Evolutionary conservation across 2,113 vertebrate genomes (phyloP).

Genomic region (Regulus satrapa): DNA sequence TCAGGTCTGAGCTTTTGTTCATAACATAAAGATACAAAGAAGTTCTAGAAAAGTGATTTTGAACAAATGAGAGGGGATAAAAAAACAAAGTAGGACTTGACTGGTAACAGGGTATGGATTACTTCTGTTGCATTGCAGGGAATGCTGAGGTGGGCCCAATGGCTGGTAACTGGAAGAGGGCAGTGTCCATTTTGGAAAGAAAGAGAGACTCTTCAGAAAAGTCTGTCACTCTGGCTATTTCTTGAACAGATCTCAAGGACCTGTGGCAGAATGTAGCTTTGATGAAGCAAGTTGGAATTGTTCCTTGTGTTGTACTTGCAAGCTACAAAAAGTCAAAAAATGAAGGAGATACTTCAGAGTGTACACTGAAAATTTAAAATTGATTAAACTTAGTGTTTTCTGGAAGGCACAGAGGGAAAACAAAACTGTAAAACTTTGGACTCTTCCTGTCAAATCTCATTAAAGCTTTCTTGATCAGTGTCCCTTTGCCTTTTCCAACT

Average conservation of each 20-base stretch:
- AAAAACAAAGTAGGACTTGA: neutral
- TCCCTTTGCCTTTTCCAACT: neutral
- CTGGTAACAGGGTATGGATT: neutral
- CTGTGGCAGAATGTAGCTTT: neutral
- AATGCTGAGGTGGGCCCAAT: rapidly evolving
- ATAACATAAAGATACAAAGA: neutral
- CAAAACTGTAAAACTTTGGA: neutral
- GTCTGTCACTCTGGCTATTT: neutral
- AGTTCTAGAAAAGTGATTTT: neutral
- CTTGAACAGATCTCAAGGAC: neutral
- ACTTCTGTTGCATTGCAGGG: neutral
- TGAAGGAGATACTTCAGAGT: neutral
- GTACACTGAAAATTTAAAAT: neutral
- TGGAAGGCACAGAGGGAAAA: neutral
- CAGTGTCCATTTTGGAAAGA: neutral
- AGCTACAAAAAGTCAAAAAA: neutral
- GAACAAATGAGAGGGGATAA: neutral
- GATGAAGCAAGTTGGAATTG: neutral
- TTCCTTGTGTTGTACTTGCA: neutral
- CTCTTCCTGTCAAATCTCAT: neutral
- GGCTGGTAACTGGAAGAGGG: neutral
- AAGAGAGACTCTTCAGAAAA: neutral
- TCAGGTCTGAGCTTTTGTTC: neutral
- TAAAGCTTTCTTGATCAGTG: neutral
- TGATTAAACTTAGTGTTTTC: neutral